Base-by-base conservation (phyloP, 2,797 vertebrate genomes). In the Cheirogaleus major region DNA sequence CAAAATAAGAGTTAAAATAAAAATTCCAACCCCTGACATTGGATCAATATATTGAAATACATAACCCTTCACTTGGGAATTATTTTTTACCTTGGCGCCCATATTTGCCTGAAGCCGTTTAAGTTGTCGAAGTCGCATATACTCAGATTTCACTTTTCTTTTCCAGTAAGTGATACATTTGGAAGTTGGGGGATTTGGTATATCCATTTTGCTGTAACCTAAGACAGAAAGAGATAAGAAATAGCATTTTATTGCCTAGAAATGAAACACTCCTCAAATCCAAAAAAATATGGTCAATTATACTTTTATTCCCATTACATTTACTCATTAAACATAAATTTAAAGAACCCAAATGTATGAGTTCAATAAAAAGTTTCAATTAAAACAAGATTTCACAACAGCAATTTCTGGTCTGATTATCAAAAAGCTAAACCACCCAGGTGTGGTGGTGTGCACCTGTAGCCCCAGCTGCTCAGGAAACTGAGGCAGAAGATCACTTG, bases 91-190 rank as follows among this genome's bases (percentile, higher is more conserved):
- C 99, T 99, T 99, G 17, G 99, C 99, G 85, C 99, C 99, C 98
- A 99, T 99, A 43, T 99, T 99, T 12, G 99, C 99, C 97, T 99
- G 99, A 96, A 99, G 99, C 95, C 99, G 99, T 97, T 99, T 99
- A 88, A 99, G 98, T 92, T 99, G 99, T 94, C 99, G 99, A 30
- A 99, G 99, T 14, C 99, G 99, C 99, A 99, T 99, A 17, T 99
- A 99, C 97, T 99, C 99, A 0, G 99, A 99, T 97, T 99, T 99
- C 95, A 99, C 99, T 98, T 99, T 99, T 95, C 99, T 99, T 95
- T 99, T 99, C 99, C 99, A 99, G 95, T 99, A 99, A 50, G 99
- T 98, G 83, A 99, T 99, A 15, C 99, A 98, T 85, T 98, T 98
- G 1, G 98, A 99, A 10, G 98, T 98, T 0, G 98, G 98, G 70